Percentiles rank a stretch among this genome's conserved stretches.
Evolutionary conservation across 2,888 invertebrate species (phyloP).

Genomic region (Ischnura elegans): DNA sequence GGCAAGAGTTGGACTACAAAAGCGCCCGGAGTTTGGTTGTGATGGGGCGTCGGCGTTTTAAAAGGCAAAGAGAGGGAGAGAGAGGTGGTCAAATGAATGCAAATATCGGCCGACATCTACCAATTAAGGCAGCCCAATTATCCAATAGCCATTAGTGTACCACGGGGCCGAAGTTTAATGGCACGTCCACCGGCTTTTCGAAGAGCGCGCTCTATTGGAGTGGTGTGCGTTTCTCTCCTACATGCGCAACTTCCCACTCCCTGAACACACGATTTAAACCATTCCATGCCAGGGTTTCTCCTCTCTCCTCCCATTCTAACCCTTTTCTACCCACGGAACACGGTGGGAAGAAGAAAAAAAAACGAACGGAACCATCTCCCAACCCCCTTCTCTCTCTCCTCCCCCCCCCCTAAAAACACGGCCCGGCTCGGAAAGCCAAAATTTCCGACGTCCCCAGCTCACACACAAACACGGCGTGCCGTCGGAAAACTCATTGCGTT

Average conservation of each 20-base stretch:
- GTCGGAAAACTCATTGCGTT: constrained; percentile 59
- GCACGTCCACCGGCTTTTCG: constrained; percentile 8
- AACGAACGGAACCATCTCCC: no score
- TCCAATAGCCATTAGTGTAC: constrained; percentile 61
- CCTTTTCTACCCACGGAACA: no score
- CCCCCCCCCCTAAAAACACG: neutral
- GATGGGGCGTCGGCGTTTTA: neutral
- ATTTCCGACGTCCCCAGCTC: neutral
- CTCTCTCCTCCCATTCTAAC: no score
- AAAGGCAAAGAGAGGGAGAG: neutral
- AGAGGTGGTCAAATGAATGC: constrained; percentile 41
- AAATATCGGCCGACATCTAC: constrained; percentile 44
- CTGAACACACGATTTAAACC: no score
- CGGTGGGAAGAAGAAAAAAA: no score
- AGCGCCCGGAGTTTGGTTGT: neutral
- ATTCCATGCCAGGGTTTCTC: no score
- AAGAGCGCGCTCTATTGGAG: neutral
- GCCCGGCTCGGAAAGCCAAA: neutral
- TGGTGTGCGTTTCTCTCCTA: neutral
- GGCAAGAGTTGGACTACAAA: no score
- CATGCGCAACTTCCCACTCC: no score
- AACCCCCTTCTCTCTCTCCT: no score
- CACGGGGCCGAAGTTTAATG: constrained; percentile 55
- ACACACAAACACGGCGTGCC: neutral
- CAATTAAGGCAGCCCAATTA: constrained; percentile 61